Evolutionary conservation across 2,797 vertebrate genomes (phyloP), one percentile per base, ranked within the genome.

Genomic region (Nothura maculosa): DNA sequence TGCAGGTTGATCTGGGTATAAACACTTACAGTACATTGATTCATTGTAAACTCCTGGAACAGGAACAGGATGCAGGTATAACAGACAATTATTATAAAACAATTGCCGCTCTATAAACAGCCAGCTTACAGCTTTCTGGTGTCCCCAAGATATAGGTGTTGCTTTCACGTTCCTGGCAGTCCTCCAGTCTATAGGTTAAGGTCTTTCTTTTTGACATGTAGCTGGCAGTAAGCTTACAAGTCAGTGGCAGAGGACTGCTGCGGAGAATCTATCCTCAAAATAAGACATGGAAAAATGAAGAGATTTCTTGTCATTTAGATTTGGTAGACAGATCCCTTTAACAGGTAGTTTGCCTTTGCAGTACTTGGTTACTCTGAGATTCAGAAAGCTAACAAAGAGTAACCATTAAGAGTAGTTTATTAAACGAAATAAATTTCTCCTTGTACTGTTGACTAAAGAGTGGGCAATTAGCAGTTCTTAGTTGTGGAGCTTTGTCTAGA

Each of bases 11-110:
- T 86, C 40, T 95, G 89, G 27, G 13, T 76, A 63, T 34, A 86
- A 96, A 94, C 73, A 63, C 63, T 90, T 76, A 9, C 68, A 67
- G 89, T 89, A 91, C 93, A 81, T 77, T 89, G 93, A 92, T 88
- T 80, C 80, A 96, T 95, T 96, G 94, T 95, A 73, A 92, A 72
- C 85, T 93, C 27, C 81, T 95, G 94, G 95, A 95, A 95, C 94
- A 94, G 93, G 94, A 96, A 95, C 94, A 95, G 95, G 96, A 96
- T 95, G 87, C 85, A 89, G 89, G 93, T 91, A 95, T 92, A 89
- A 85, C 18, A 3, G 57, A 74, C 87, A 93, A 95, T 96, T 86
- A 77, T 77, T 87, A 34, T n/a, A 19, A 84, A 95, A 96, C 92
- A 95, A 96, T 95, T 64, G 87, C 85, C 36, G n/a, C 67, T 90